Conservation (phyloP, 64 coral and sea anemone species). For the Trachythela sp. region DNA sequence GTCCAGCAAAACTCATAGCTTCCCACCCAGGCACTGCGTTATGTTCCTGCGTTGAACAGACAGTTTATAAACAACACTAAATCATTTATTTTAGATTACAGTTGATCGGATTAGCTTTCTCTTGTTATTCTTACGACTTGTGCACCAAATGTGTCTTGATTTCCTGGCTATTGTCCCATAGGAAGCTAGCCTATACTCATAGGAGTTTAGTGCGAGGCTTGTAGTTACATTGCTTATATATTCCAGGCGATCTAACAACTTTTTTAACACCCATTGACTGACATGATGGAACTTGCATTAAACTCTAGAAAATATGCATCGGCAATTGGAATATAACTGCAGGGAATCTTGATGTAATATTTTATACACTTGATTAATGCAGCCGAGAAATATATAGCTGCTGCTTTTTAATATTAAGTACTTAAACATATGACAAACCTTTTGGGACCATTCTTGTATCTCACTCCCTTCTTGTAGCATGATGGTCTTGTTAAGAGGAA, state of each 20-base stretch:
- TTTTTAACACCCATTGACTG: background rate
- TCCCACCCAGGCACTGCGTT: background rate
- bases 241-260: background rate
- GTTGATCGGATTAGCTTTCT: constrained; percentile 7
- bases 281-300: background rate
- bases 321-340: background rate
- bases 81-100: constrained; percentile 34
- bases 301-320: background rate
- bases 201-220: background rate
- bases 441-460: background rate
- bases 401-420: constrained; percentile 10
- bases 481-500: background rate
- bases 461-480: background rate
- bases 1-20: background rate
- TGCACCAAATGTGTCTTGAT: background rate
- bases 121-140: constrained; percentile 25
- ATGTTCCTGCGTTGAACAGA: background rate
- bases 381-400: background rate
- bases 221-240: background rate
- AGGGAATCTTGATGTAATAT: background rate
- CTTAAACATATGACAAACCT: background rate
- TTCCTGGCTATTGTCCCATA: background rate
- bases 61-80: constrained; percentile 24
- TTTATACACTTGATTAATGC: background rate
- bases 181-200: background rate